These are phyloP conservation scores for Leptodactylus fallax DNA, from an alignment of 2,797 vertebrate genomes.

Conservation along the genomic window DNA sequence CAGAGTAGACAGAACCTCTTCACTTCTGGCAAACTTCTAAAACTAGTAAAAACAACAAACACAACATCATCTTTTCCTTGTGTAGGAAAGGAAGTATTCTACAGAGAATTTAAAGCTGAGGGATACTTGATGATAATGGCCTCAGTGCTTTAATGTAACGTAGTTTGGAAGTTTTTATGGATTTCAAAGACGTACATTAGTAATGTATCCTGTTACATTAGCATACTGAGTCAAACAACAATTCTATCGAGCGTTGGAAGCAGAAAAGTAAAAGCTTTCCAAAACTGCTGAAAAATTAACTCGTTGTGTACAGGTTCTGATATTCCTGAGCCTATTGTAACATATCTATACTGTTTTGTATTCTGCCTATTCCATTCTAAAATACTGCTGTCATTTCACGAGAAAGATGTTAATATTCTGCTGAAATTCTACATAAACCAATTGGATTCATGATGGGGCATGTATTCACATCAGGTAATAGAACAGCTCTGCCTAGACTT, in stretches of 20 bases:
- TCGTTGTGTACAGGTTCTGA: no score
- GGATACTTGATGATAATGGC: constrained; percentile 41
- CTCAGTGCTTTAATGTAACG: constrained; percentile 38
- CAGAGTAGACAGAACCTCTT: background rate
- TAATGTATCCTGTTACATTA: constrained; percentile 36
- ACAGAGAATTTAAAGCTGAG: background rate
- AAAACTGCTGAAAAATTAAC: background rate
- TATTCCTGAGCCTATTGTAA: no score
- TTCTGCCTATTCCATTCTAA: background rate
- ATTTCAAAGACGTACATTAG: constrained; percentile 36
- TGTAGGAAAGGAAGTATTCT: constrained; percentile 20
- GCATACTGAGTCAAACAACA: constrained; percentile 9
- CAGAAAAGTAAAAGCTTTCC: constrained; percentile 28
- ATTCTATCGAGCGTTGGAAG: background rate
- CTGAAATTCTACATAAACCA: background rate
- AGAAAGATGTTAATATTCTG: background rate
- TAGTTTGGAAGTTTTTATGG: constrained; percentile 28
- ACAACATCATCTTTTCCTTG: constrained; percentile 12
- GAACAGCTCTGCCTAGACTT: background rate
- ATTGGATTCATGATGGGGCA: background rate
- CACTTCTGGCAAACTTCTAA: constrained; percentile 16
- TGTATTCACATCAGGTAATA: background rate
- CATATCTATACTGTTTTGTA: background rate
- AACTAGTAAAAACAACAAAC: constrained; percentile 32
- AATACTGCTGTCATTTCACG: background rate